Evolutionary conservation across 1,140 invertebrate species (phyloP), one percentile per base, ranked within the genome.

Genomic region (Nasonia giraulti): DNA sequence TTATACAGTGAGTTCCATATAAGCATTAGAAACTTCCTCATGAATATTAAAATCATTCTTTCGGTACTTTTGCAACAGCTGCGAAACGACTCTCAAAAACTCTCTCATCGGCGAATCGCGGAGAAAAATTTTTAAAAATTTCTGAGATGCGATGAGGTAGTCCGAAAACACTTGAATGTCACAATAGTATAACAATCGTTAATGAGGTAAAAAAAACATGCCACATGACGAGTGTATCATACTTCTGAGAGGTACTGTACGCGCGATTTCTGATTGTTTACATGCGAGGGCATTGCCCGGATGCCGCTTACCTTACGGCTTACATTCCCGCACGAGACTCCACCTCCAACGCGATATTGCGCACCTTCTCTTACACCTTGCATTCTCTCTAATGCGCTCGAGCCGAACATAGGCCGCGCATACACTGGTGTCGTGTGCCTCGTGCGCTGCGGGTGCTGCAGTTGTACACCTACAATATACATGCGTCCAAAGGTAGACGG

Each of bases 231-330:
- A 7, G 1, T n/a, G 40, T 6, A 75, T n/a, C 6, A 62, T 62
- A 77, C n/a, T 83, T 50, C 14, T 78, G 40, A 69, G 33, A 14
- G 12, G 1, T 80, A 66, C 20, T 17, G 47, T 82, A 44, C 69
- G 73, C 88, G 87, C 87, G 87, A 90, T 92, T 90, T 88, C 88
- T 89, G 90, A 92, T 91, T 92, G 91, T 92, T 92, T 92, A 92
- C 91, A 92, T 91, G 88, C 89, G 91, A 92, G 92, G 92, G 89
- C 91, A 91, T 92, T 92, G 91, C 91, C 91, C 92, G 89, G 90
- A 92, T 91, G 90, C 90, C 91, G 89, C 89, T 92, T 92, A 91
- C 90, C 89, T 90, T 91, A 92, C 88, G 86, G 85, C 78, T 89
- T 89, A 89, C 90, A 92, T 90, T 90, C 90, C 89, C 86, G 86